Evolutionary conservation across 92 coral and sea anemone species (phyloP).

Genomic region (Diadumene lineata): DNA sequence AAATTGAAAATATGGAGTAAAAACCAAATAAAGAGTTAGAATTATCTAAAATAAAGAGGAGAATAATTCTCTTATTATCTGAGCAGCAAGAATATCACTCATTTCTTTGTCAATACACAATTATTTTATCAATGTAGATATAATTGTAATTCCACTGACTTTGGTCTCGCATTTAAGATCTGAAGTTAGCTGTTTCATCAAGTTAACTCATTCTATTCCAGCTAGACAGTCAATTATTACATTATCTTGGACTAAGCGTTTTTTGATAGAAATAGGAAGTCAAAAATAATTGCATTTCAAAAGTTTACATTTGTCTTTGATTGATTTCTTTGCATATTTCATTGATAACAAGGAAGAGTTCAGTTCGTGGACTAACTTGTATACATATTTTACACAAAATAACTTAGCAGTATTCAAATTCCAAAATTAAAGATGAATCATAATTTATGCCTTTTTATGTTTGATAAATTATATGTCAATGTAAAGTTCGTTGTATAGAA

Average conservation of each 20-base stretch:
- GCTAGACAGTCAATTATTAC: neutral
- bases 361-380: too few species aligned
- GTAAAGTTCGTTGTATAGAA: constrained; percentile 29
- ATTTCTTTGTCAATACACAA: too few species aligned
- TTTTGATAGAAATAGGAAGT: neutral
- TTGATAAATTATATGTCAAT: constrained; percentile 33
- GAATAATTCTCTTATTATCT: too few species aligned
- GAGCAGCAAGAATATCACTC: neutral
- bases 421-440: constrained; percentile 2
- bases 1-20: neutral
- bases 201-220: neutral
- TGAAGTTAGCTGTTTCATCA: neutral
- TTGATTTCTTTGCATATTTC: neutral
- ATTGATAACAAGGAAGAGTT: too few species aligned
- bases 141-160: too few species aligned
- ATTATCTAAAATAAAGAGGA: neutral
- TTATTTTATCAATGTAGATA: too few species aligned
- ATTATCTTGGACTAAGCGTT: neutral
- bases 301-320: neutral
- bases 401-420: neutral
- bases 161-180: neutral
- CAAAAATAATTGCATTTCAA: neutral
- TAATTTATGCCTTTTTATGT: constrained; percentile 34
- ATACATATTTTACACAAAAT: too few species aligned
- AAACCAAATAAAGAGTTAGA: too few species aligned